Conservation (phyloP, 1,140 invertebrate genomes). For the Fragariocoptes setiger region DNA sequence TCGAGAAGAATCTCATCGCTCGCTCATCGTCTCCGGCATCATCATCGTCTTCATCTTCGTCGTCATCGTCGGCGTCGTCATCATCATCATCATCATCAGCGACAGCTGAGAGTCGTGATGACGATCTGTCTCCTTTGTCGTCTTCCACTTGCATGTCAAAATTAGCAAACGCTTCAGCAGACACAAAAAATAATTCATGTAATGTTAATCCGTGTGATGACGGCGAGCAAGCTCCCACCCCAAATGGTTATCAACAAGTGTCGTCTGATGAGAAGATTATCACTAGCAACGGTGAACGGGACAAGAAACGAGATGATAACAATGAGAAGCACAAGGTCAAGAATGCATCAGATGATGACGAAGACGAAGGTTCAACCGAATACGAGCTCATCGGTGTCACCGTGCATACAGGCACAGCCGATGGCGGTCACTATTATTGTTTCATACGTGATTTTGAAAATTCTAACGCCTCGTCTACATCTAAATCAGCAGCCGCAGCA, state of each 20-base stretch:
- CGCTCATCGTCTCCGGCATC: constrained; percentile 35
- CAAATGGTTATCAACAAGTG: not conserved
- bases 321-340: constrained; percentile 12
- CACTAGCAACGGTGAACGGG: not conserved
- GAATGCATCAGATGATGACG: constrained; percentile 14
- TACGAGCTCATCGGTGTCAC: constrained; percentile 82
- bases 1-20: constrained; percentile 68
- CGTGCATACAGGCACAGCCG: constrained; percentile 77
- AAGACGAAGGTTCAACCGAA: constrained; percentile 28
- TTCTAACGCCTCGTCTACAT: constrained; percentile 18
- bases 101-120: not conserved
- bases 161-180: not conserved
- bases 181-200: not conserved
- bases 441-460: constrained; percentile 48
- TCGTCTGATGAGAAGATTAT: too few species aligned
- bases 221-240: not conserved
- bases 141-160: not conserved
- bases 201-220: too few species aligned
- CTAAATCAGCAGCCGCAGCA: too few species aligned
- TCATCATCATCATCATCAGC: not conserved
- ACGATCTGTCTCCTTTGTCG: not conserved
- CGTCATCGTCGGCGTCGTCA: not conserved
- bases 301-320: constrained; percentile 17
- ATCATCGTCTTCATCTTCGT: constrained; percentile 17
- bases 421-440: constrained; percentile 84